A percentile compares a stretch with the other conserved stretches of the same genome.
Evolutionary conservation across 2,888 invertebrate genomes (phyloP).

Genomic region (Drosophila colorata): DNA sequence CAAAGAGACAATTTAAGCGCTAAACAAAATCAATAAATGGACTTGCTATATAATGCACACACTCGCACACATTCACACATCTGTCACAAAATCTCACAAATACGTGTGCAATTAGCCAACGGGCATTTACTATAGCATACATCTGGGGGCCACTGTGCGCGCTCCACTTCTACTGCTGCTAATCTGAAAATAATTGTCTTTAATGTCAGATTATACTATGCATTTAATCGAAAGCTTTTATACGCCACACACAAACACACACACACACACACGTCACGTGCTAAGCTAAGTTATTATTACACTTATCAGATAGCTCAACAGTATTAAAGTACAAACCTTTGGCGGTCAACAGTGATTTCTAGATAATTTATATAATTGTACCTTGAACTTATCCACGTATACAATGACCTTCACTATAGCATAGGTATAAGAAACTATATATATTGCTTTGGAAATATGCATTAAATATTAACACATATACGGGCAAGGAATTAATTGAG

Average conservation of each 20-base stretch:
- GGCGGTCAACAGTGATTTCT: slow-evolving; percentile 1
- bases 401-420: neutral
- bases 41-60: slow-evolving; percentile 16
- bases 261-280: slow-evolving; percentile 2
- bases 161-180: slow-evolving; percentile 14
- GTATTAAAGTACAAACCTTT: too few species aligned
- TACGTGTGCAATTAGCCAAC: neutral
- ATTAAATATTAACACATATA: neutral
- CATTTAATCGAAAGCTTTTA: slow-evolving; percentile 20
- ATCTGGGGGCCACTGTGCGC: slow-evolving; percentile 17
- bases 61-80: slow-evolving; percentile 8
- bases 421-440: neutral
- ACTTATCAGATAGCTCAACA: slow-evolving; percentile 23
- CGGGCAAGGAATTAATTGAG: too few species aligned
- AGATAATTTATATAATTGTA: neutral
- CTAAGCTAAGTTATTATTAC: slow-evolving; percentile 12
- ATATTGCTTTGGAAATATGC: neutral
- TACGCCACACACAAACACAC: neutral
- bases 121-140: slow-evolving; percentile 48
- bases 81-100: slow-evolving; percentile 19
- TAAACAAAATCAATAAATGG: slow-evolving; percentile 54
- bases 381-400: neutral
- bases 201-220: slow-evolving; percentile 27
- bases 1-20: slow-evolving; percentile 65
- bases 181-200: slow-evolving; percentile 46